Evolutionary conservation across 2,888 invertebrate genomes (phyloP), one percentile per base, ranked within the genome.

Genomic region (Pyrrhia umbra): DNA sequence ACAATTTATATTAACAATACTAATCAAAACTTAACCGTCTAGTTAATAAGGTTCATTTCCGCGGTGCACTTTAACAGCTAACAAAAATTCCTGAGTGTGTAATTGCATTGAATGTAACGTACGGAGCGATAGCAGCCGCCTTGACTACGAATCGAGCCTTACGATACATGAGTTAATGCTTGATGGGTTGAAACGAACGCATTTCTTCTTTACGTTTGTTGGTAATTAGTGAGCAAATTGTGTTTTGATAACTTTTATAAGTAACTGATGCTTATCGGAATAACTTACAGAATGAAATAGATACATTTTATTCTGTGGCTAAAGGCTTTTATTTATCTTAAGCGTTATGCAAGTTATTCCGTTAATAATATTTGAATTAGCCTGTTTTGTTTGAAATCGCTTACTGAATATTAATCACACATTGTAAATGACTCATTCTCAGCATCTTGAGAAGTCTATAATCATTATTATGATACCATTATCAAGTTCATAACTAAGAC

Each of bases 161-260:
- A 61, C 54, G 40, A 69, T 70, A 75, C 63, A 68, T 71, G 65
- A 78, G 77, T 78, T 71, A 83, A 80, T 80, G 79, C 62, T 82
- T 80, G 75, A 82, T 80, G 80, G 81, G 76, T 68, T 64, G 70
- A 77, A 82, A 81, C 77, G 66, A 75, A 80, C 54, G 79, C 74
- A 79, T 79, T 84, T 81, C 73, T 81, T 80, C 74, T 77, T 72
- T 76, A 59, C 43, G 50, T 68, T 71, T 66, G 78, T 73, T 69
- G 27, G 30, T 69, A 60, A 75, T 73, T 77, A 75, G 55, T 66
- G 63, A 50, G 39, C 50, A 58, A 71, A 66, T 67, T 61, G 66
- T 63, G 56, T 64, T 68, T 59, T 55, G 55, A 57, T 62, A 65
- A 68, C 43, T 68, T 64, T 61, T 55, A 42, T 56, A 42, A 70